Evolutionary conservation across 2,888 invertebrate species (phyloP), one percentile per base, ranked within the genome.

Genomic region (Ernsta delagoae): DNA sequence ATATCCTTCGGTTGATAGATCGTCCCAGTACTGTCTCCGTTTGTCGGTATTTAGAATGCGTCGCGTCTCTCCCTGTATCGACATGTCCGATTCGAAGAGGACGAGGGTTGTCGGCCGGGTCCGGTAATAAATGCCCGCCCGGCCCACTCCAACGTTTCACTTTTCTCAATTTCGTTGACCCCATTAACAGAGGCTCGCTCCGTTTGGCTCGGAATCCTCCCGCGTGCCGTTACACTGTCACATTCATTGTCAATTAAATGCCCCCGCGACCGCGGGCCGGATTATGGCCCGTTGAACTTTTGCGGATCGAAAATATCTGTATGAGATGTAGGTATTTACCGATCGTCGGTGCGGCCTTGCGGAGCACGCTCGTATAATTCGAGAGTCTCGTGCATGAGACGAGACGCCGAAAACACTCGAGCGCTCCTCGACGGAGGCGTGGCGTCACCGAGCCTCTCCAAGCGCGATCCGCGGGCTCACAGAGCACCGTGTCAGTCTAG

Each of bases 151-250:
- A 78, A 77, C 84, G 81, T 87, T 89, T 87, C 87, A 89, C 88
- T 90, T 89, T 90, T 89, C 89, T 88, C 89, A 88, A 89, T 90
- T 89, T 84, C 87, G 86, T 83, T 87, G 88, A 89, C 90, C 89
- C 88, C 86, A 88, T 90, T 88, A 87, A 82, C 84, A 79, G 82
- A 84, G 85, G 82, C 79, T 77, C 84, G 86, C 80, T 85, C 50
- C 50, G 50, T 16, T 50, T 50, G 81, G 79, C 84, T 75, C 81
- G 78, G 83, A 83, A 83, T 83, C 85, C 87, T 85, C 82, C 72
- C 72, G 78, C 80, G 80, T 72, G 65, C 81, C 63, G 54, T 81
- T 79, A 81, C 80, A 79, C 81, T 85, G 86, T 86, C 87, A 82
- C 85, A 85, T 86, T 86, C 82, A 84, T 85, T 85, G 86, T 84